Percentiles rank a stretch among this genome's conserved stretches.
These are phyloP conservation scores for Oncorhynchus gorbuscha DNA, from an alignment of 2,113 vertebrate genomes.

Conservation along the genomic window DNA sequence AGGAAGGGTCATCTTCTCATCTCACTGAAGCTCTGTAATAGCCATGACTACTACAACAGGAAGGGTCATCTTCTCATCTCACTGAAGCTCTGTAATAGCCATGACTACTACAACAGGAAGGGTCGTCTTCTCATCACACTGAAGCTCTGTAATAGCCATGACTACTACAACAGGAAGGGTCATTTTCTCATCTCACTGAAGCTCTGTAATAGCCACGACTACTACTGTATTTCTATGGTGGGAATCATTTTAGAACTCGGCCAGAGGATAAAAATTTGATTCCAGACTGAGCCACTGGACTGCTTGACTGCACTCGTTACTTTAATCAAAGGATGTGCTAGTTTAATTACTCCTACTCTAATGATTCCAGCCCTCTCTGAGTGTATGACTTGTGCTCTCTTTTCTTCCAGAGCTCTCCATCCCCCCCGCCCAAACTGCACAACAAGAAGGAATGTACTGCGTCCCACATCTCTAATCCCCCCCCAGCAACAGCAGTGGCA, in stretches of 20 bases:
- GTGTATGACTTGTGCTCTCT: conserved; percentile 7
- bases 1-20: too few species aligned
- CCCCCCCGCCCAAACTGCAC: conserved; percentile 28
- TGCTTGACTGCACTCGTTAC: not conserved
- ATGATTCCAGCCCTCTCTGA: conserved; percentile 16
- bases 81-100: too few species aligned
- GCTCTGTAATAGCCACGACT: too few species aligned
- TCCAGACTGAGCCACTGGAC: not conserved
- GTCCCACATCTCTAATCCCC: conserved; percentile 40
- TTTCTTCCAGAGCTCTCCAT: conserved; percentile 47
- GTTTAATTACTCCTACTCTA: conserved; percentile 29
- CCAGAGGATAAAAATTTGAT: not conserved
- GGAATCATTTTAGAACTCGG: too few species aligned
- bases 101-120: too few species aligned
- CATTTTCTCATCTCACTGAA: not conserved
- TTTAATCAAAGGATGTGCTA: conserved; percentile 22
- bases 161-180: too few species aligned
- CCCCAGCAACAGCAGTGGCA: conserved; percentile 13
- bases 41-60: too few species aligned
- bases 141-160: too few species aligned
- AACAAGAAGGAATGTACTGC: conserved; percentile 35
- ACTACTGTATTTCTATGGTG: too few species aligned
- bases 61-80: too few species aligned
- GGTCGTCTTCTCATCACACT: too few species aligned
- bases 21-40: too few species aligned